Evolutionary conservation across 2,888 invertebrate genomes (phyloP).

Genomic region (Nemurella pictetii): DNA sequence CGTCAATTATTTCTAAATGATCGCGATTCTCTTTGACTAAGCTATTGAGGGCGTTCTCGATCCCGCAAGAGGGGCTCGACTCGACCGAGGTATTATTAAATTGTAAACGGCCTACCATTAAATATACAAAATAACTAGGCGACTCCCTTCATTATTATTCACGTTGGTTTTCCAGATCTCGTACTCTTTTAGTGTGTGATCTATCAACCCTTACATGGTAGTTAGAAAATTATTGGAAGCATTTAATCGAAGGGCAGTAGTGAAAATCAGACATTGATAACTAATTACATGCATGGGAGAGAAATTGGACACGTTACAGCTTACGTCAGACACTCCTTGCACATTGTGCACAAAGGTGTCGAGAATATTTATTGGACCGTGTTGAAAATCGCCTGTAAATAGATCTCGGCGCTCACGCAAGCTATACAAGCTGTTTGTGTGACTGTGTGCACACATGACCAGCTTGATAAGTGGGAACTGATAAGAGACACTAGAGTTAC

Average conservation of each 20-base stretch:
- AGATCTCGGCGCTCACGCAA: neutral
- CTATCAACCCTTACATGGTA: neutral
- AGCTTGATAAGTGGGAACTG: neutral
- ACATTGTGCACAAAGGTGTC: neutral
- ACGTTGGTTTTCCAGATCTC: neutral
- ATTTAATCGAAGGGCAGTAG: neutral
- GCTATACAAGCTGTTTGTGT: no score
- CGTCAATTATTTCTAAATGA: constrained; percentile 17
- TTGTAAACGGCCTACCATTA: constrained; percentile 6
- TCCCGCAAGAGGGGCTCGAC: neutral
- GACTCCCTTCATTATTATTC: constrained; percentile 17
- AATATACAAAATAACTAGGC: constrained; percentile 15
- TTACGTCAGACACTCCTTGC: no score
- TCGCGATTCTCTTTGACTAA: neutral
- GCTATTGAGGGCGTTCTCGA: constrained; percentile 1
- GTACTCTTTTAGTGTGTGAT: neutral
- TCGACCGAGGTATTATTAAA: neutral
- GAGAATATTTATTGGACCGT: neutral
- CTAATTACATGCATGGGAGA: neutral
- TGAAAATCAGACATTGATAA: neutral
- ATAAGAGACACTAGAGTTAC: neutral
- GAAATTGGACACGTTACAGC: neutral
- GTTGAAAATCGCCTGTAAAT: neutral
- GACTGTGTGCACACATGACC: neutral
- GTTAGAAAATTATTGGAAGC: neutral